A percentile compares a stretch with the other conserved stretches of the same genome.
phyloP scores from a whole-genome alignment of 2,113 vertebrate species.

The Blennius ocellaris region DNA sequence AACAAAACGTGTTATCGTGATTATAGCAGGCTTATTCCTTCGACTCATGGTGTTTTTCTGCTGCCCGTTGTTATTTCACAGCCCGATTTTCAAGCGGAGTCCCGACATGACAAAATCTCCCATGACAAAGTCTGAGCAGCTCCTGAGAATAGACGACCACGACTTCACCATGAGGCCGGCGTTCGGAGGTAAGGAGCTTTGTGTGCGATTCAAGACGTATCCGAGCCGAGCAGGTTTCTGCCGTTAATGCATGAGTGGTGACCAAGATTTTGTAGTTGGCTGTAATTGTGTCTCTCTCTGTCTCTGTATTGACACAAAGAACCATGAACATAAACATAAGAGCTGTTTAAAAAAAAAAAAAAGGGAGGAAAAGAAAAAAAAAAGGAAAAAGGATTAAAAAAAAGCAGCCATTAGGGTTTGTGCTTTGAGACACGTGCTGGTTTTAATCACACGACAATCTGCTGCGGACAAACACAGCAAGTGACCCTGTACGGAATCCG shows the following conservation, averaged over 20 bases:
- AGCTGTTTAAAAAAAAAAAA: constrained; percentile 18
- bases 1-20: no score
- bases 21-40: no score
- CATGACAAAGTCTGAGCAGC: constrained; percentile 95
- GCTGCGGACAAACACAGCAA: constrained; percentile 35
- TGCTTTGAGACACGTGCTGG: constrained; percentile 3
- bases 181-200: constrained; percentile 91
- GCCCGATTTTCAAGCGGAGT: constrained; percentile 92
- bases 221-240: no score
- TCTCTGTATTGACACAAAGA: no score
- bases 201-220: background rate
- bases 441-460: constrained; percentile 58
- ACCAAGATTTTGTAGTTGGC: no score
- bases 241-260: background rate
- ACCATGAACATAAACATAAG: background rate
- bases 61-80: constrained; percentile 55
- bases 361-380: background rate
- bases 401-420: constrained; percentile 7
- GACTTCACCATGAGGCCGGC: constrained; percentile 99
- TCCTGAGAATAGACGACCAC: constrained; percentile 96
- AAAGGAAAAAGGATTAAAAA: constrained; percentile 1
- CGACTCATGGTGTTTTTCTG: background rate
- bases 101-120: constrained; percentile 97
- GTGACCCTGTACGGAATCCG: constrained; percentile 19
- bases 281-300: no score